Conservation (phyloP, 2,888 invertebrate species). For the Stenodera caucasica region DNA sequence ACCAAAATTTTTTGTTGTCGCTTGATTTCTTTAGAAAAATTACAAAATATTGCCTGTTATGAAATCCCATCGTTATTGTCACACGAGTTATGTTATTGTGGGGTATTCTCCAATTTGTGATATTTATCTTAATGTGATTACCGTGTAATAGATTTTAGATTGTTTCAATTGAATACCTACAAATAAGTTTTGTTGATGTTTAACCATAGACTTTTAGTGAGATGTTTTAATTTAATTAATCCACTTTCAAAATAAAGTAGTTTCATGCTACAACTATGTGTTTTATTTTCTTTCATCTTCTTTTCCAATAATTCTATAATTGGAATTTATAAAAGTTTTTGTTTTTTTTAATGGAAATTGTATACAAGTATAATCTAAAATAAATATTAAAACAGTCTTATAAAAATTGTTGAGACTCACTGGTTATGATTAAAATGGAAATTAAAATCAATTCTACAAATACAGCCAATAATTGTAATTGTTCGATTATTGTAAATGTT, state of each 20-base stretch:
- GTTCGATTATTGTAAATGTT: slow-evolving; percentile 48
- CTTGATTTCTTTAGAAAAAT: slow-evolving; percentile 11
- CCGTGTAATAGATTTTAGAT: slow-evolving; percentile 55
- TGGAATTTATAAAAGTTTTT: no score
- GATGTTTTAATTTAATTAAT: slow-evolving; percentile 56
- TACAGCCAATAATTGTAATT: no score
- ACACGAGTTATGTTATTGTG: slow-evolving; percentile 47
- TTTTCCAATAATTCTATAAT: background rate
- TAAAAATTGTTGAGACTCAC: slow-evolving; percentile 2
- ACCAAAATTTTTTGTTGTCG: slow-evolving; percentile 13
- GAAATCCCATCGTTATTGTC: slow-evolving; percentile 49
- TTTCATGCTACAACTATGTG: slow-evolving; percentile 41
- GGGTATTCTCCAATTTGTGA: slow-evolving; percentile 54
- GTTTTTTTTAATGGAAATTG: slow-evolving; percentile 3
- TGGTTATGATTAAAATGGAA: background rate
- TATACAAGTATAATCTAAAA: background rate
- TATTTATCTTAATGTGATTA: slow-evolving; percentile 57
- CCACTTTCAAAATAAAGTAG: slow-evolving; percentile 52
- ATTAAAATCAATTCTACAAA: no score
- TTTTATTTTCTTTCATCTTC: slow-evolving; percentile 24
- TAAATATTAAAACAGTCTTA: slow-evolving; percentile 5
- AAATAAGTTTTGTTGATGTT: slow-evolving; percentile 55
- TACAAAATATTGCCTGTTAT: slow-evolving; percentile 38
- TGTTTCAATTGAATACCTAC: slow-evolving; percentile 55
- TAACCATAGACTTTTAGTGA: slow-evolving; percentile 56